Evolutionary conservation across 92 coral and sea anemone genomes (phyloP).

Genomic region (Desmophyllum pertusum): DNA sequence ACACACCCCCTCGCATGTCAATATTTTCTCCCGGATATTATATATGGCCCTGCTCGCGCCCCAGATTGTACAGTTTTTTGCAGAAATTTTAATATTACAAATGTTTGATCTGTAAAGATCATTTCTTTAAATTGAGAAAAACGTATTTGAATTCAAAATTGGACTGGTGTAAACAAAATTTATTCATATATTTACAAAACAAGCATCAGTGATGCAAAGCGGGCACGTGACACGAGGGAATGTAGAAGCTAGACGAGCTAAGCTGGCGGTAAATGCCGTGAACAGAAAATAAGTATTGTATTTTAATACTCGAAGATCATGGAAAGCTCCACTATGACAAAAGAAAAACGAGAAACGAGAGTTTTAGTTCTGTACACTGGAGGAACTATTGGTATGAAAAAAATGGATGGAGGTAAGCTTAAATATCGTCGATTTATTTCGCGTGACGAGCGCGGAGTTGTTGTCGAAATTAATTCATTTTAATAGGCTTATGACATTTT

Average conservation of each 20-base stretch:
- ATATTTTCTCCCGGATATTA: not conserved
- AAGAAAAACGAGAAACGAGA: constrained; percentile 14
- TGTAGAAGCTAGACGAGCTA: not conserved
- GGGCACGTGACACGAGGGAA: not conserved
- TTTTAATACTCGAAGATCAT: not conserved
- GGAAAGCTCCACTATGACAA: constrained; percentile 1
- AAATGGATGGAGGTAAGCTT: constrained; percentile 72
- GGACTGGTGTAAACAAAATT: not conserved
- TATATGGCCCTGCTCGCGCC: not conserved
- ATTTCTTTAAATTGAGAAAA: not conserved
- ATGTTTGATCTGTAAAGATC: not conserved
- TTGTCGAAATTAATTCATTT: not conserved
- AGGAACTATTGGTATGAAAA: constrained; percentile 94
- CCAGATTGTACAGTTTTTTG: not conserved
- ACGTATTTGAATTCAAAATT: too few species aligned
- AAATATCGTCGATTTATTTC: not conserved
- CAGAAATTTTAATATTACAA: not conserved
- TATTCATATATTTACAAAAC: not conserved
- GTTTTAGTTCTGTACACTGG: constrained; percentile 93
- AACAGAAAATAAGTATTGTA: not conserved
- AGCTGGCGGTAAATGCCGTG: not conserved
- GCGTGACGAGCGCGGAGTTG: not conserved
- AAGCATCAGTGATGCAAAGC: constrained; percentile 18
- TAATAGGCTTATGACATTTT: not conserved
- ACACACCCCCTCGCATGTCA: too few species aligned